These are phyloP conservation scores for Eilema caniola DNA, from an alignment of 2,888 invertebrate genomes.

Conservation along the genomic window DNA sequence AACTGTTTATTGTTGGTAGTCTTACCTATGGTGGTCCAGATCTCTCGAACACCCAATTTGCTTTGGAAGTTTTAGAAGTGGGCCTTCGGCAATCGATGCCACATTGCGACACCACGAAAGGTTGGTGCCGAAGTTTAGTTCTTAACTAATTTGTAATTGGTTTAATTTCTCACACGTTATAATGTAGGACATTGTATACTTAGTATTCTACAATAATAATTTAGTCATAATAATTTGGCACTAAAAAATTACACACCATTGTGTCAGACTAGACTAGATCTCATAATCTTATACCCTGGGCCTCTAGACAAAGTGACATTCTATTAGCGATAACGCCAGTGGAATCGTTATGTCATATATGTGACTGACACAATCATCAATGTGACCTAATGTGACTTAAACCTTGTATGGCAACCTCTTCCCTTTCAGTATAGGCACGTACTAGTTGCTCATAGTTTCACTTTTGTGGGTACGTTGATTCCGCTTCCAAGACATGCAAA, in stretches of 20 bases:
- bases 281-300: neutral
- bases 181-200: neutral
- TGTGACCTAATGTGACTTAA: too few species aligned
- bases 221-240: neutral
- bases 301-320: too few species aligned
- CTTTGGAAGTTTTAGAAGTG: too few species aligned
- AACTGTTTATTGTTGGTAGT: too few species aligned
- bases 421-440: neutral
- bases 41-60: too few species aligned
- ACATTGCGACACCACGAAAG: neutral
- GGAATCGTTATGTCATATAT: too few species aligned
- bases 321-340: too few species aligned
- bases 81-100: neutral
- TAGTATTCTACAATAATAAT: neutral
- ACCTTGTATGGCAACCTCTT: neutral
- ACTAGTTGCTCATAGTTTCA: neutral
- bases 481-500: too few species aligned
- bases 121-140: neutral
- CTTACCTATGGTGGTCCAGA: too few species aligned
- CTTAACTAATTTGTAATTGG: neutral
- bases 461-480: neutral
- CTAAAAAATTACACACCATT: neutral
- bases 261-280: neutral
- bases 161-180: neutral
- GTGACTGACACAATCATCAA: too few species aligned